Conservation (phyloP, 2,113 vertebrate genomes). For the Bufo bufo region DNA sequence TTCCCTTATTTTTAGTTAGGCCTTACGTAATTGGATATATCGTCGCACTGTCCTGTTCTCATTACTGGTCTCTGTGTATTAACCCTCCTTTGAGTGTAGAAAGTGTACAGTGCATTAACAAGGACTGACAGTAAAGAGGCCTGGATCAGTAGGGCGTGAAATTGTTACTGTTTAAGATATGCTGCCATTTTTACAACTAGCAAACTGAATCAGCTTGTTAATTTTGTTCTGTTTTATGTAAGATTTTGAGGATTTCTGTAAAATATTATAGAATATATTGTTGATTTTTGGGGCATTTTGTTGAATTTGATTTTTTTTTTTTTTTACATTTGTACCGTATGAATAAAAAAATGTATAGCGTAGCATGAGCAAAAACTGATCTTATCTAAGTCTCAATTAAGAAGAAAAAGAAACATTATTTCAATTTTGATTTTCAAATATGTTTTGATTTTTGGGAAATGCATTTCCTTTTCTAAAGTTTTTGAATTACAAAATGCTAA, state of each 20-base stretch:
- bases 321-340: too few species aligned
- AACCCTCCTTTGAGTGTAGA: constrained; percentile 36
- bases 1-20: constrained; percentile 25
- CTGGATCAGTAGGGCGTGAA: constrained; percentile 28
- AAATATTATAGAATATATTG: background rate
- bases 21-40: constrained; percentile 50
- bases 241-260: background rate
- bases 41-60: constrained; percentile 29
- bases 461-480: background rate
- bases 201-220: constrained; percentile 33
- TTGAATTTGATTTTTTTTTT: background rate
- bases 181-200: constrained; percentile 24
- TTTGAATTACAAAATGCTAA: background rate
- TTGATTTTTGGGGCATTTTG: background rate
- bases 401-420: background rate
- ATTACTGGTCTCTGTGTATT: constrained; percentile 36
- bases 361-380: too few species aligned
- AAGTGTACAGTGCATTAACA: constrained; percentile 37
- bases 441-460: background rate
- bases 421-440: background rate
- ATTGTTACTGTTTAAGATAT: constrained; percentile 39
- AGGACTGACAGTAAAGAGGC: constrained; percentile 44
- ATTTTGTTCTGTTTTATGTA: constrained; percentile 28
- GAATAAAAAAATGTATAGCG: too few species aligned
- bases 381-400: background rate